Percentiles rank a stretch among this genome's conserved stretches.
phyloP scores from a whole-genome alignment of 2,888 invertebrate genomes.

The Cyclophora punctaria region DNA sequence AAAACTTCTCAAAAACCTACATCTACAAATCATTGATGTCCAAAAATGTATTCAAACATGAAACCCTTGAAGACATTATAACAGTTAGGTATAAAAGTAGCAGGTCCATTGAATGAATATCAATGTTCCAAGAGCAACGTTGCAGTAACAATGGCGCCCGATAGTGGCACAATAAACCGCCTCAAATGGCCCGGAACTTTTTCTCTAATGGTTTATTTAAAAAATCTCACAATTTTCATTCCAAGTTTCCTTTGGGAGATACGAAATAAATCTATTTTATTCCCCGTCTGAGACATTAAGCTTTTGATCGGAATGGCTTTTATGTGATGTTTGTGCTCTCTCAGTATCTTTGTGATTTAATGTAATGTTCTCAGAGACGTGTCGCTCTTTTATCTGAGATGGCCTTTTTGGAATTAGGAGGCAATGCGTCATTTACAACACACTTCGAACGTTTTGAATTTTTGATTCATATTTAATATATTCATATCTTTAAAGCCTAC shows the following conservation, averaged over 20 bases:
- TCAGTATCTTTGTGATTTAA: constrained; percentile 59
- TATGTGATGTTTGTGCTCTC: constrained; percentile 68
- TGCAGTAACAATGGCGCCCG: constrained; percentile 60
- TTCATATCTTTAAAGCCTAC: no score
- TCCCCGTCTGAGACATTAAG: constrained; percentile 58
- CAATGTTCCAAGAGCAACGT: constrained; percentile 33
- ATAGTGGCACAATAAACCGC: constrained; percentile 68
- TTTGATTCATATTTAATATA: neutral
- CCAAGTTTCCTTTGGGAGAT: constrained; percentile 57
- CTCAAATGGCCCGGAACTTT: constrained; percentile 72
- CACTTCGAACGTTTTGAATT: constrained; percentile 20
- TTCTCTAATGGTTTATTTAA: constrained; percentile 73
- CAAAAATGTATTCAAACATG: no score
- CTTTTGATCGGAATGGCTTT: constrained; percentile 68
- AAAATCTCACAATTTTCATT: constrained; percentile 70
- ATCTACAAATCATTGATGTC: no score
- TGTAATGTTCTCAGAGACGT: constrained; percentile 52
- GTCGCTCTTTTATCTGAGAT: constrained; percentile 35
- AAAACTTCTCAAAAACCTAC: no score
- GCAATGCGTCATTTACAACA: constrained; percentile 30
- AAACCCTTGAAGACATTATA: no score
- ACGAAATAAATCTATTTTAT: constrained; percentile 66
- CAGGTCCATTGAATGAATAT: constrained; percentile 16
- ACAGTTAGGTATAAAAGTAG: neutral
- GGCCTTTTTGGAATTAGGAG: constrained; percentile 27